A percentile compares a stretch with the other conserved stretches of the same genome.
phyloP scores from a whole-genome alignment of 1,140 invertebrate species.

The Macrostomum lignano region DNA sequence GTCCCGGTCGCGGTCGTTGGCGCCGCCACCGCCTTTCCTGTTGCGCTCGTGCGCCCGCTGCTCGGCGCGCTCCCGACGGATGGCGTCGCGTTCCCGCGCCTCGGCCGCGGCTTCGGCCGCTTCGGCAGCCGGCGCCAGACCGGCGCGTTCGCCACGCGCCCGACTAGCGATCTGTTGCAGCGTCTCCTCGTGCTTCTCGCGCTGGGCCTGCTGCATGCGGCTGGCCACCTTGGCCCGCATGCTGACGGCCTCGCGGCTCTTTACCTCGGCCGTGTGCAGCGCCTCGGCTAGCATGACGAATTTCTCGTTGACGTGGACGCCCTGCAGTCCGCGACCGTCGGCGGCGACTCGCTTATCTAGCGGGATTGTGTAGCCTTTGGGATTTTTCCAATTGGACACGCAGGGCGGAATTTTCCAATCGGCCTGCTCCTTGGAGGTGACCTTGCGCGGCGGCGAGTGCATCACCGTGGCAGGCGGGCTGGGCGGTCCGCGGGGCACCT shows the following conservation, averaged over 20 bases:
- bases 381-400: constrained; percentile 98
- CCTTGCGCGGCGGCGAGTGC: constrained; percentile 78
- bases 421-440: constrained; percentile 82
- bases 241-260: constrained; percentile 80
- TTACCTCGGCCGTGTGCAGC: constrained; percentile 83
- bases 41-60: constrained; percentile 57
- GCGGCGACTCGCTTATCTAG: constrained; percentile 87
- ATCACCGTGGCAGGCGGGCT: constrained; percentile 84
- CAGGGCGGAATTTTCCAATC: constrained; percentile 99
- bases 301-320: constrained; percentile 91
- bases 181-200: constrained; percentile 87
- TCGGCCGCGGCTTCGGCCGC: background rate
- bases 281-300: constrained; percentile 92
- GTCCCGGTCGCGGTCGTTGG: constrained; percentile 67
- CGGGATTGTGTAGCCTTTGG: constrained; percentile 90
- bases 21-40: constrained; percentile 60
- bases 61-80: constrained; percentile 25
- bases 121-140: constrained; percentile 26
- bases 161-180: constrained; percentile 66
- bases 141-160: constrained; percentile 71
- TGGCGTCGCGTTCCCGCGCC: constrained; percentile 1
- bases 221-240: constrained; percentile 76
- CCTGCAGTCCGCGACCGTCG: constrained; percentile 79
- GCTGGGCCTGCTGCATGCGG: constrained; percentile 82
- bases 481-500: constrained; percentile 75